phyloP scores from a whole-genome alignment of 2,113 vertebrate genomes.

The Epinephelus moara region DNA sequence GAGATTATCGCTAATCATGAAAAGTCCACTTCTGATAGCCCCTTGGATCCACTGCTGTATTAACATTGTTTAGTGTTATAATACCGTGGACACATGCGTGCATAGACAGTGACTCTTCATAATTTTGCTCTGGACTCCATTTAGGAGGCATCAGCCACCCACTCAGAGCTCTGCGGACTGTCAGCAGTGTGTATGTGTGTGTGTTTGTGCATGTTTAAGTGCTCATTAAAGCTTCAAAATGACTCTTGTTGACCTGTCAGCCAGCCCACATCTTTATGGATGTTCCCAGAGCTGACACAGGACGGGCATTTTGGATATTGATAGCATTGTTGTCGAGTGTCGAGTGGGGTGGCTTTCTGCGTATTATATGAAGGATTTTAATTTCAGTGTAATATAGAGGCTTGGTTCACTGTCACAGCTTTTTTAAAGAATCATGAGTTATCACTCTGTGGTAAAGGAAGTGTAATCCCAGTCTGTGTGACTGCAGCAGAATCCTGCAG shows the following conservation, averaged over 20 bases:
- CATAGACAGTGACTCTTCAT: background rate
- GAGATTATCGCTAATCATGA: background rate
- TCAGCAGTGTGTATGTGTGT: conserved; percentile 19
- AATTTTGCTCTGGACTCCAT: conserved; percentile 20
- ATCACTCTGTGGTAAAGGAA: background rate
- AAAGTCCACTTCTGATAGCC: background rate
- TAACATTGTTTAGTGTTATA: background rate
- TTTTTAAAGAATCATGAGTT: background rate
- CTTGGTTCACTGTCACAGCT: background rate
- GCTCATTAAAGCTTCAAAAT: conserved; percentile 50
- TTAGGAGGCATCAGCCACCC: conserved; percentile 55
- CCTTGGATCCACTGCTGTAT: background rate
- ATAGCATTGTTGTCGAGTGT: conserved; percentile 20
- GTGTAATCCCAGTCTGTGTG: background rate
- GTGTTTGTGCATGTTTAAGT: conserved; percentile 14
- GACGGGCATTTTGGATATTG: conserved; percentile 8
- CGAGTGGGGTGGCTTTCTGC: background rate
- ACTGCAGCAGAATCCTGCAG: conserved; percentile 13
- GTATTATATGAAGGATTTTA: background rate
- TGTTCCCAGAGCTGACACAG: conserved; percentile 19
- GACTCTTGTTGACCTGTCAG: conserved; percentile 50
- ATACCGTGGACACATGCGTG: background rate
- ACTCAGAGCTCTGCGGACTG: conserved; percentile 42
- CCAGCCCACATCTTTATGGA: conserved; percentile 29
- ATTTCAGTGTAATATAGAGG: background rate